These are phyloP conservation scores for Antedon mediterranea DNA, from an alignment of 53 echinoderm and acorn worm genomes.

Conservation along the genomic window DNA sequence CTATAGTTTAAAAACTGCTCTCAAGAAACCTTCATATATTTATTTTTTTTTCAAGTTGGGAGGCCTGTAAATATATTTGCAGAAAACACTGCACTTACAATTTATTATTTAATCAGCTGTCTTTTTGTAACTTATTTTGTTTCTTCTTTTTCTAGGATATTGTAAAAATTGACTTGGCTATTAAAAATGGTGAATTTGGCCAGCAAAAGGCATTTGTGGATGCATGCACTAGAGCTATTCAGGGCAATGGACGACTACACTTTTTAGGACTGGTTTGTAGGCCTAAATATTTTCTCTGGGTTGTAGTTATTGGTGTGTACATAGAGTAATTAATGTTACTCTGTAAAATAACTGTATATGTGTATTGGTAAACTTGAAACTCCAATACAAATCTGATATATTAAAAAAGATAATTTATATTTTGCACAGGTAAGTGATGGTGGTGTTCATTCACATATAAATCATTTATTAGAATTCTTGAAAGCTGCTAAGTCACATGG, in stretches of 20 bases:
- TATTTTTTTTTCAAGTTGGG: too few species aligned
- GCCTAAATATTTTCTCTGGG: background rate
- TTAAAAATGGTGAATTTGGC: conserved; percentile 37
- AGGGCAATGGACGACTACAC: conserved; percentile 72
- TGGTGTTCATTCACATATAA: conserved; percentile 87
- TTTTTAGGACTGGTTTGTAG: conserved; percentile 72
- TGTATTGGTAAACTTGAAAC: too few species aligned
- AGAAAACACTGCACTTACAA: too few species aligned
- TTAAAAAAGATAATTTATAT: background rate
- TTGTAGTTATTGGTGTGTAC: too few species aligned
- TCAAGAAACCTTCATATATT: too few species aligned
- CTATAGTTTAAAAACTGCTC: too few species aligned
- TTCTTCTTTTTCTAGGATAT: conserved; percentile 32
- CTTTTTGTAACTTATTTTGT: background rate
- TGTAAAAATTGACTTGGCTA: conserved; percentile 70
- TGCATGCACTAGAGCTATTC: conserved; percentile 73
- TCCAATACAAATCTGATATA: too few species aligned
- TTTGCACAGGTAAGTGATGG: conserved; percentile 78
- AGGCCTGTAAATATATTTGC: too few species aligned
- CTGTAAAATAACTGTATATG: too few species aligned
- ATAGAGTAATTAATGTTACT: too few species aligned
- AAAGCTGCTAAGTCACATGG: conserved; percentile 51
- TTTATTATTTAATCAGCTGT: background rate
- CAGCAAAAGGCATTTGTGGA: conserved; percentile 57
- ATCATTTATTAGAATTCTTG: conserved; percentile 52